Base-by-base conservation (phyloP, 2,113 vertebrate genomes). In the Gorilla gorilla region DNA sequence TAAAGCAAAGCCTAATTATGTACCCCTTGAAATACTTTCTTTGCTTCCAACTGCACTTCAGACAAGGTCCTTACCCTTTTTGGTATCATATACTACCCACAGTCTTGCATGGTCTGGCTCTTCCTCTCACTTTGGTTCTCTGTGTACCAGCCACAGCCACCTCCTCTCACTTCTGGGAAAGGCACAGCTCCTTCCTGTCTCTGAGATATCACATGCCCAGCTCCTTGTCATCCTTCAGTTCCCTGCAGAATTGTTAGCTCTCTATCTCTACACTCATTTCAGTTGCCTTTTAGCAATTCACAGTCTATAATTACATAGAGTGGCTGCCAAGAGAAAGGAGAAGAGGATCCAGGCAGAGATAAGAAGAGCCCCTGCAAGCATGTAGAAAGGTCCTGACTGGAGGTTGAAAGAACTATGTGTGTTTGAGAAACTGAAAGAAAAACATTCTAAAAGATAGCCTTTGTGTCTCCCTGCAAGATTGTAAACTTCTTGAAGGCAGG, bases 131-230 rank as follows among this genome's bases (percentile, higher is more conserved):
- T 11, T 38, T 30, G 1, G 5, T 16, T n/a, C n/a, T 59, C 27
- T 16, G 2, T 1, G 3, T 48, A 13, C 23, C 8, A 82, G 55
- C 17, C 32, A 9, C 0, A 1, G 3, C 11, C 0, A 4, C 40
- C 55, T 78, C 73, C 55, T 90, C 79, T 43, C 22, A 75, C 22
- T 76, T 81, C 50, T 2, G 12, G 5, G 22, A 86, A 30, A 85
- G 8, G n/a, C 20, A 66, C 80, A 48, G 3, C 14, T 76, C 40
- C 87, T 75, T 48, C 30, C 30, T 76, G 35, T 43, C 35, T 25
- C 52, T 38, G 50, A 78, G 35, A 20, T 35, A 27, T 78, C 59
- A 55, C 1, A 0, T 5, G 59, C 8, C n/a, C 6, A 4, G 13
- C 25, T 57, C 23, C 11, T 81, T 94, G 5, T 35, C 25, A 35